phyloP scores from a whole-genome alignment of 2,888 invertebrate genomes.

The Lasioglossum morio region DNA sequence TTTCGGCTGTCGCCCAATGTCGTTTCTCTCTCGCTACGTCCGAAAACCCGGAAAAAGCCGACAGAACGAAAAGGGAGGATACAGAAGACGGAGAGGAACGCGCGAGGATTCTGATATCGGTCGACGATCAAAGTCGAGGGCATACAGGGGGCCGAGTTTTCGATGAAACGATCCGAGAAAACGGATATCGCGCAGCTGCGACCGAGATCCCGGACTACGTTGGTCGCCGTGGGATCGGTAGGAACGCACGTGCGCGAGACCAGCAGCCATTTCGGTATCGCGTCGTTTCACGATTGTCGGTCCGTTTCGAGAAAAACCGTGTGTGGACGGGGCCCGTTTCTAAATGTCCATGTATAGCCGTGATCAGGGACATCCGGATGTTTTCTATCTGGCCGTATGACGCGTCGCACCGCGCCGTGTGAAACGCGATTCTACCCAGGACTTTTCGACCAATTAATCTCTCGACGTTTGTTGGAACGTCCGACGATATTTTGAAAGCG shows the following conservation, averaged over 20 bases:
- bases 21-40: conserved; percentile 32
- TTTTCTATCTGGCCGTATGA: conserved; percentile 39
- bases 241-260: conserved; percentile 29
- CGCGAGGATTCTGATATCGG: not conserved
- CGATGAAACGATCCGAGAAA: not conserved
- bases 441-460: not conserved
- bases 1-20: conserved; percentile 64
- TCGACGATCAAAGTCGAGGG: not conserved
- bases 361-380: conserved; percentile 36
- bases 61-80: not conserved
- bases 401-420: not conserved
- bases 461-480: not conserved
- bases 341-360: conserved; percentile 50
- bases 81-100: not conserved
- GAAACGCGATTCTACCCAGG: not conserved
- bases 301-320: conserved; percentile 42
- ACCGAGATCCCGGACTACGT: not conserved
- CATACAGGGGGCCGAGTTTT: not conserved
- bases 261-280: conserved; percentile 44
- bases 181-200: not conserved
- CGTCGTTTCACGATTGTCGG: conserved; percentile 26
- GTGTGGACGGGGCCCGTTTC: conserved; percentile 29
- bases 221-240: not conserved
- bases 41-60: not conserved
- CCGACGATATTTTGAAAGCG: not conserved